These are phyloP conservation scores for Melospiza georgiana DNA, from an alignment of 2,113 vertebrate species.

Conservation along the genomic window DNA sequence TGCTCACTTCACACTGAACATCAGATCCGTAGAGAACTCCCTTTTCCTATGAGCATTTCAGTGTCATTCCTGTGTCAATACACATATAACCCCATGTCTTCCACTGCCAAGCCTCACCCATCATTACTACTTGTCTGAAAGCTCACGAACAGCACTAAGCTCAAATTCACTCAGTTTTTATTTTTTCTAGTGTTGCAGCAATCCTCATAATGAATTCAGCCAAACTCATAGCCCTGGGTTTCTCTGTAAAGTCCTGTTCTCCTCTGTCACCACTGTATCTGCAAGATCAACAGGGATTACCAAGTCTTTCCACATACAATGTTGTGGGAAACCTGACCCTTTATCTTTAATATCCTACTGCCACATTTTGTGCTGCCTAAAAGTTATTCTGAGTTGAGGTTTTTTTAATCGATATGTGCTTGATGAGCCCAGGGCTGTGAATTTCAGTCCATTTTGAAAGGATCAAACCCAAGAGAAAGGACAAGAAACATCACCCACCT, in stretches of 20 bases:
- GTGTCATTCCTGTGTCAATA: neutral
- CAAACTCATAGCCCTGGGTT: neutral
- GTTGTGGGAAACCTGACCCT: neutral
- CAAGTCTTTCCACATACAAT: neutral
- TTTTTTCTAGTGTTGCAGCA: neutral
- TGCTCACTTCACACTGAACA: neutral
- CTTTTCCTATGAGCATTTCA: neutral
- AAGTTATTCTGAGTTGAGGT: neutral
- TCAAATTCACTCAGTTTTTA: neutral
- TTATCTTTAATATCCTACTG: neutral
- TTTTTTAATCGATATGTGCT: neutral
- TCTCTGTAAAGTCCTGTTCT: neutral
- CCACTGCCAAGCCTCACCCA: neutral
- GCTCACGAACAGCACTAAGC: neutral
- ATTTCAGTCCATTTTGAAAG: neutral
- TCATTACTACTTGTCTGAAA: neutral
- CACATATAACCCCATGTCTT: fast-evolving
- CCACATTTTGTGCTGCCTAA: neutral
- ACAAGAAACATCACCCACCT: neutral
- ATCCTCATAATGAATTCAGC: neutral
- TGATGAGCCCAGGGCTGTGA: neutral
- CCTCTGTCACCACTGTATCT: neutral
- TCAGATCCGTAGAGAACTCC: neutral
- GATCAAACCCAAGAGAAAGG: neutral
- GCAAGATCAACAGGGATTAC: neutral